Evolutionary conservation across 2,888 invertebrate species (phyloP).

Genomic region (Plemyria rubiginata): DNA sequence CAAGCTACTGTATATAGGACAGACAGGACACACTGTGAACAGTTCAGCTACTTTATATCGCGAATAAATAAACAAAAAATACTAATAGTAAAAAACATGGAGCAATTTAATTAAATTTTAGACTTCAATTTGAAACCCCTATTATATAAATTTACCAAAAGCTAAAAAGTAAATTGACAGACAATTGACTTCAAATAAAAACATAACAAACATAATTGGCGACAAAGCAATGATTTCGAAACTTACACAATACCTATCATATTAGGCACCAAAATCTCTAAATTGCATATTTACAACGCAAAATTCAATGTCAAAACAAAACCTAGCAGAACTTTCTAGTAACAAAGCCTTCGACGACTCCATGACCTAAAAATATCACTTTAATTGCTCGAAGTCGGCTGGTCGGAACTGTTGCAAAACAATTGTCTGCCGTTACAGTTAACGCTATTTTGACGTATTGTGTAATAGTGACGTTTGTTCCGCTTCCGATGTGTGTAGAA

Average conservation of each 20-base stretch:
- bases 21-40: too few relatives aligned
- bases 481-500: constrained; percentile 25
- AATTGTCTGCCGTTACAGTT: constrained; percentile 28
- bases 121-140: too few relatives aligned
- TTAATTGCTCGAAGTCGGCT: constrained; percentile 14
- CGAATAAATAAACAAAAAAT: too few relatives aligned
- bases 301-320: constrained; percentile 23
- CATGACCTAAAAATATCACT: constrained; percentile 26
- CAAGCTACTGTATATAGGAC: too few relatives aligned
- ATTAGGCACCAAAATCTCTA: not conserved
- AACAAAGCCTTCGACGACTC: constrained; percentile 20
- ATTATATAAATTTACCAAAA: too few relatives aligned
- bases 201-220: too few relatives aligned
- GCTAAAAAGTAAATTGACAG: too few relatives aligned
- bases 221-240: not conserved
- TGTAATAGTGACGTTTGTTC: constrained; percentile 18
- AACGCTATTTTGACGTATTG: constrained; percentile 24
- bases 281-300: constrained; percentile 20
- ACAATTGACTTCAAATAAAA: too few relatives aligned
- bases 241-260: not conserved
- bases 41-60: too few relatives aligned
- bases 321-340: constrained; percentile 15
- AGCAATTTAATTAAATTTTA: too few relatives aligned
- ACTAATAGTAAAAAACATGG: too few relatives aligned
- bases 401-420: constrained; percentile 30